Evolutionary conservation across 2,797 vertebrate genomes (phyloP).

Genomic region (Bradypus variegatus): DNA sequence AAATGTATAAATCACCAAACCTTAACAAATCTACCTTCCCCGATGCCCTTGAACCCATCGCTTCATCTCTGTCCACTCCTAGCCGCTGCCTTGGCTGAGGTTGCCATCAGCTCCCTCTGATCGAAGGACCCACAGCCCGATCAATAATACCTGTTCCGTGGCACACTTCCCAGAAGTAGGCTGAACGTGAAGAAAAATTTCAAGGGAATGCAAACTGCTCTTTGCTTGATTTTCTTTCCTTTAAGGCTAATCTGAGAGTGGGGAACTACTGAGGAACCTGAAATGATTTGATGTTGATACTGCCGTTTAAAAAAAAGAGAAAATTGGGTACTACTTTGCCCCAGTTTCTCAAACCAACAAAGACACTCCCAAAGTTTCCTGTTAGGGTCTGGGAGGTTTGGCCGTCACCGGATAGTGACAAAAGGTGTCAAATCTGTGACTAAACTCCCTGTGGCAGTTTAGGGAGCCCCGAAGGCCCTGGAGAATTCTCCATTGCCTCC

Average conservation of each 20-base stretch:
- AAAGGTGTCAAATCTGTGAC: neutral
- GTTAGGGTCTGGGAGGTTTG: neutral
- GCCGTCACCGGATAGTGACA: neutral
- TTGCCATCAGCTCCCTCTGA: neutral
- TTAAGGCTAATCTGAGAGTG: neutral
- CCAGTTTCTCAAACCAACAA: neutral
- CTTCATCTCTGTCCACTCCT: neutral
- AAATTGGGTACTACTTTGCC: neutral
- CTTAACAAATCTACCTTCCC: neutral
- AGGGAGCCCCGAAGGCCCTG: neutral
- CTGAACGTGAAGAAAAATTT: neutral
- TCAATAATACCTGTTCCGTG: neutral
- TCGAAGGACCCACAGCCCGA: neutral
- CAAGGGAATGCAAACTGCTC: neutral
- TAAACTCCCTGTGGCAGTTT: neutral
- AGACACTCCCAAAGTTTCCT: neutral
- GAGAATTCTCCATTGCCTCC: neutral
- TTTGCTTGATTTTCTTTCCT: conserved; percentile 3
- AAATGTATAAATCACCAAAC: neutral
- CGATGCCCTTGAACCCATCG: neutral
- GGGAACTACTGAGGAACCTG: neutral
- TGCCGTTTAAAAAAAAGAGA: neutral
- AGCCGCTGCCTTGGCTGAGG: neutral
- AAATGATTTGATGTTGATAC: neutral
- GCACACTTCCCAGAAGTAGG: neutral